These are phyloP conservation scores for Lasioglossum baleicum DNA, from an alignment of 1,140 invertebrate genomes.

Conservation along the genomic window DNA sequence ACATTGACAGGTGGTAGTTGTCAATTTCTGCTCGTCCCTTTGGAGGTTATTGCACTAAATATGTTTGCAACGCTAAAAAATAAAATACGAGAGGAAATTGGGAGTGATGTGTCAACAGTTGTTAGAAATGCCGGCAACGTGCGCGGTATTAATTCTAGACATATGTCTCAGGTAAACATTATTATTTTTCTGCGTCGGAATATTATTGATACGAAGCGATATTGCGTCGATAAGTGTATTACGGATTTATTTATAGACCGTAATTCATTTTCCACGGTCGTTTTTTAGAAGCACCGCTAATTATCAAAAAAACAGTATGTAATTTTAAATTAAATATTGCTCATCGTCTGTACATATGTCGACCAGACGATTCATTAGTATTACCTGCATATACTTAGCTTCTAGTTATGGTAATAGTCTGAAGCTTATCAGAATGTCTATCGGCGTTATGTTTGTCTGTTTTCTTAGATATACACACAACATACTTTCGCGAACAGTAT, in stretches of 20 bases:
- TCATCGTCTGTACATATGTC: conserved; percentile 8
- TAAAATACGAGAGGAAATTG: conserved; percentile 88
- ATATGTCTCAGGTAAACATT: conserved; percentile 74
- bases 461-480: not conserved
- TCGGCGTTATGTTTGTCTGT: not conserved
- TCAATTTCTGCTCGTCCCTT: conserved; percentile 41
- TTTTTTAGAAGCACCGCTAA: not conserved
- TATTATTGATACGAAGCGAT: not conserved
- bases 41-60: conserved; percentile 35
- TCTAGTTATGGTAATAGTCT: not conserved
- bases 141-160: conserved; percentile 81
- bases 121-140: conserved; percentile 79
- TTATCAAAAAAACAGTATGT: not conserved
- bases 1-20: conserved; percentile 68
- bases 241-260: not conserved
- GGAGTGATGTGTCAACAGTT: conserved; percentile 83
- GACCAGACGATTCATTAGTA: conserved; percentile 19
- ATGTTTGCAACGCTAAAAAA: conserved; percentile 87
- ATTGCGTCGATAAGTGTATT: not conserved
- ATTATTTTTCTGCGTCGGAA: not conserved
- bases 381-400: not conserved
- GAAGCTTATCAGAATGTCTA: no score
- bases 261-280: not conserved
- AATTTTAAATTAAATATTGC: not conserved
- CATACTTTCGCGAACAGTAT: not conserved